A percentile compares a stretch with the other conserved stretches of the same genome.
phyloP scores from a whole-genome alignment of 2,888 invertebrate genomes.

The Lamellibrachia satsuma region DNA sequence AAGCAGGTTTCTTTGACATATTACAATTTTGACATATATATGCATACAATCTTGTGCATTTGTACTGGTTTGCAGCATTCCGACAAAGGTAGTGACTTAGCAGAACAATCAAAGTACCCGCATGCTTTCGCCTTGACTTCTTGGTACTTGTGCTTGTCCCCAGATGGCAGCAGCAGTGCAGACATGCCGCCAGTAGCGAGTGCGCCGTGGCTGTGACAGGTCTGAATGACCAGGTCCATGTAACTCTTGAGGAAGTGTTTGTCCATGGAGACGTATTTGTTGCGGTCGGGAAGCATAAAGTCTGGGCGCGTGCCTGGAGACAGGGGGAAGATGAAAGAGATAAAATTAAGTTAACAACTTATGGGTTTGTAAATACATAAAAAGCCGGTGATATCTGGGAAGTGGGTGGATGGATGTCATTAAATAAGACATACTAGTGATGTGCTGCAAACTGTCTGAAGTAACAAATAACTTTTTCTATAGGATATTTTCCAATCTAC shows the following conservation, averaged over 20 bases:
- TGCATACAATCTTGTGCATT: too few relatives aligned
- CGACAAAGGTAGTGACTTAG: too few relatives aligned
- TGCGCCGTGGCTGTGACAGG: conserved; percentile 73
- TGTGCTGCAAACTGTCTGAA: too few relatives aligned
- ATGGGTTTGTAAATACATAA: too few relatives aligned
- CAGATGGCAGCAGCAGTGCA: conserved; percentile 70
- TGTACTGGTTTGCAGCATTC: too few relatives aligned
- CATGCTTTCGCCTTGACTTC: conserved; percentile 24
- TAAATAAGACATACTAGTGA: too few relatives aligned
- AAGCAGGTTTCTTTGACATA: too few relatives aligned
- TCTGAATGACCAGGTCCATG: conserved; percentile 71
- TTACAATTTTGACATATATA: too few relatives aligned
- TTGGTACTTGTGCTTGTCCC: conserved; percentile 42
- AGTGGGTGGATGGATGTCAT: too few relatives aligned
- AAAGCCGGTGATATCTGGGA: too few relatives aligned
- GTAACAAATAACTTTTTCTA: too few relatives aligned
- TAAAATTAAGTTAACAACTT: neutral
- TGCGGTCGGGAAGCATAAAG: conserved; percentile 76
- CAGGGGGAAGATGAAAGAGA: neutral
- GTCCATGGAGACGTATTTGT: conserved; percentile 74
- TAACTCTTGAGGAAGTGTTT: conserved; percentile 74
- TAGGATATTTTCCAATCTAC: too few relatives aligned
- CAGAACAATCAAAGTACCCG: conserved; percentile 20
- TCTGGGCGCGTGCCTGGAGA: conserved; percentile 65
- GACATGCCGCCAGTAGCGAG: conserved; percentile 78